Evolutionary conservation across 92 coral and sea anemone genomes (phyloP), one percentile per base, ranked within the genome.

Genomic region (Epizoanthus scotinus): DNA sequence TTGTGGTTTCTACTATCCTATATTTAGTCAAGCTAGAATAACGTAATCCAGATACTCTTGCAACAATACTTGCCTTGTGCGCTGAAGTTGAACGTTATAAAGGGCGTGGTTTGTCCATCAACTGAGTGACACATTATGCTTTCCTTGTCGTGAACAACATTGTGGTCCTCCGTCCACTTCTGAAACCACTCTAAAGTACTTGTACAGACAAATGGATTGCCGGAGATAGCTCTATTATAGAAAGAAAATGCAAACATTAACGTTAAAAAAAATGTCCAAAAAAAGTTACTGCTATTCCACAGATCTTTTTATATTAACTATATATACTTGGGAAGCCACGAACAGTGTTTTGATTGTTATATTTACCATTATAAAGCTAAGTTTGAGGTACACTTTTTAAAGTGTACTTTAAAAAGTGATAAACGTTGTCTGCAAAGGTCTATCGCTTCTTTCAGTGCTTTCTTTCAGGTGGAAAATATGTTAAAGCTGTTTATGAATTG

Each of bases 41-140:
- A 34, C 6, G 40, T 34, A 34, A 34, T 6, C 40, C 5, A 21
- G 20, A 59, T 26, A 21, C 14, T 12, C 15, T 14, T 29, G 12
- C 17, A 15, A 0, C 70, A 27, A 38, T 1, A 26, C 81, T 75
- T 75, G 58, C 81, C 81, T 18, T 36, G 25, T 14, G 50, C 54
- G 18, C 58, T 75, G 22, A 75, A 75, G 63, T 75, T 75, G 53
- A 75, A 75, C 14, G 81, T 36, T n/a, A 59, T 29, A 8, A 75
- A n/a, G 28, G 21, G 67, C 3, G 22, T 6, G 34, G 4, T 59
- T 31, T 12, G 67, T 10, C 68, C 81, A 1, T 59, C 81, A 7
- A 68, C 21, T 59, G 67, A 58, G 18, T 15, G 67, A 4, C 81
- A 75, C n/a, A 2, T 40, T 38, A 75, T 75, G n/a, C 0, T 17